Evolutionary conservation across 2,113 vertebrate species (phyloP).

Genomic region (Chionomys nivalis): DNA sequence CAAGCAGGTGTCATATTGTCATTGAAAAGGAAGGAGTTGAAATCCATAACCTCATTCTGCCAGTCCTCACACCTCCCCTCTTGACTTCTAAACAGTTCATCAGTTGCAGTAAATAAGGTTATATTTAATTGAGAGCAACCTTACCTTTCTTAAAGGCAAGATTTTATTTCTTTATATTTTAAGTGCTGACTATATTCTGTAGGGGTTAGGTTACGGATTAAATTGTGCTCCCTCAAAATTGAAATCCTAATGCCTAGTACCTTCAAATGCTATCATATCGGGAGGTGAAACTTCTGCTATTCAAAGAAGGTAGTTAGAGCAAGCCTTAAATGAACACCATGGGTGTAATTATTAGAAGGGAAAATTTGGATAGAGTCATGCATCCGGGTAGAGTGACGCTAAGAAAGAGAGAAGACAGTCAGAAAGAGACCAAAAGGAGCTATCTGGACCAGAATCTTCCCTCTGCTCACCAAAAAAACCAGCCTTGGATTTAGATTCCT

Average conservation of each 20-base stretch:
- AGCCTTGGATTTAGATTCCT: not conserved
- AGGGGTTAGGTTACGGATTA: not conserved
- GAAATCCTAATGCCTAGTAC: not conserved
- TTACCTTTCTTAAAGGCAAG: constrained; percentile 10
- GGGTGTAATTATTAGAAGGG: not conserved
- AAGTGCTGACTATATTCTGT: not conserved
- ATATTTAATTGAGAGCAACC: not conserved
- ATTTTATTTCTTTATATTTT: not conserved
- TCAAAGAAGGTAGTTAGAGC: not conserved
- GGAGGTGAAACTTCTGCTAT: not conserved
- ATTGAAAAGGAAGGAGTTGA: constrained; percentile 3
- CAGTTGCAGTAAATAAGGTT: not conserved
- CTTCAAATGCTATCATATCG: not conserved
- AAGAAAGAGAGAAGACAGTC: not conserved
- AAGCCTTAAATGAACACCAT: not conserved
- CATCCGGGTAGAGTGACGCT: not conserved
- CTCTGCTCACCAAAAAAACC: not conserved
- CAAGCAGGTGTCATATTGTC: not conserved
- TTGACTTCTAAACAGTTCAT: not conserved
- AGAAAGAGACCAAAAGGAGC: not conserved
- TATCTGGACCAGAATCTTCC: not conserved
- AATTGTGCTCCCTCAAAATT: not conserved
- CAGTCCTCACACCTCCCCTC: not conserved
- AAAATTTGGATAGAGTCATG: not conserved
- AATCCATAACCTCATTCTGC: not conserved